These are phyloP conservation scores for Megaceryle maxima DNA, from an alignment of 2,113 vertebrate genomes.

Conservation along the genomic window DNA sequence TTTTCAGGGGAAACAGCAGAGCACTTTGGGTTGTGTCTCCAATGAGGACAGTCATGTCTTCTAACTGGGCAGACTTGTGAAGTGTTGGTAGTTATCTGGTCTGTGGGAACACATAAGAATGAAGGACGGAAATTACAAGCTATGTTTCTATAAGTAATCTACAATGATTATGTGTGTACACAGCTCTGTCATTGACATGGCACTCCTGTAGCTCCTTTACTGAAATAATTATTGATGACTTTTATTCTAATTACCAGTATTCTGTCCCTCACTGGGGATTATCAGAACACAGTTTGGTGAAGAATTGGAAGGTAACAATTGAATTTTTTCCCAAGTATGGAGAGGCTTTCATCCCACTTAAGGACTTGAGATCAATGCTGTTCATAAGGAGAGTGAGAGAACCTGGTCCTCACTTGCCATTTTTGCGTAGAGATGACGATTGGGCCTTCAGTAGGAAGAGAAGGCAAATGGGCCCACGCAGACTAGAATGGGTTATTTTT, in stretches of 20 bases:
- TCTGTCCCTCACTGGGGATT: not conserved
- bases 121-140: not conserved
- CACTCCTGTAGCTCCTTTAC: not conserved
- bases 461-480: fast-evolving
- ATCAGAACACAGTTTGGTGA: not conserved
- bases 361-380: not conserved
- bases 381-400: not conserved
- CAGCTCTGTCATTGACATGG: not conserved
- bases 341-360: not conserved
- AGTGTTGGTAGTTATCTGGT: not conserved
- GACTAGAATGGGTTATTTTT: not conserved
- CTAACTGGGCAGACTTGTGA: not conserved
- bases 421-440: not conserved
- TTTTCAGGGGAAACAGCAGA: not conserved
- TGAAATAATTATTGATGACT: not conserved
- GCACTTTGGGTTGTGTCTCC: not conserved
- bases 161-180: not conserved
- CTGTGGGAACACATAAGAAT: not conserved
- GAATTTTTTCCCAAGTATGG: not conserved
- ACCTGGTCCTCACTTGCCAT: not conserved
- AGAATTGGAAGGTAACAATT: not conserved
- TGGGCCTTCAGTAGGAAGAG: not conserved
- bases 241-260: not conserved
- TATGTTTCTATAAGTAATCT: not conserved
- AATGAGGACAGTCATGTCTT: not conserved